Evolutionary conservation across 2,888 invertebrate species (phyloP), one percentile per base, ranked within the genome.

Genomic region (Drosophila anomelani): DNA sequence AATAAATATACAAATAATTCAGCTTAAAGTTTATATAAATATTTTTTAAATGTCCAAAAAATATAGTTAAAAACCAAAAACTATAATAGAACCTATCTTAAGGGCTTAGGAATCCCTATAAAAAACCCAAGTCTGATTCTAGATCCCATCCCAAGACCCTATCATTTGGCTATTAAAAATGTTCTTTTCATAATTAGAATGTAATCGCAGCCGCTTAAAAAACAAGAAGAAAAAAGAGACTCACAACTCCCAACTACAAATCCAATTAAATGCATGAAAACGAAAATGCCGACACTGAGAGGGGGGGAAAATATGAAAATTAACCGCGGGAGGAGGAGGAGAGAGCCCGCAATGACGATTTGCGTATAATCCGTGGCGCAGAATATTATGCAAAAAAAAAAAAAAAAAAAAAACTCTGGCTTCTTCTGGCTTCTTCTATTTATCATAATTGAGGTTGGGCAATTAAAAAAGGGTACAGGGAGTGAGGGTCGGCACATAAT

Each of bases 251-350:
- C 17, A 6, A 32, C 58, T 70, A 13, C 43, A 59, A 58, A 53
- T 46, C 75, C 82, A 83, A 85, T 85, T 83, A 85, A 82, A 78
- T 80, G 82, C 80, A 85, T 82, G 82, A 77, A 81, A 79, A 75
- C 62, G 60, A 70, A 75, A 80, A 73, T 63, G 69, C 63, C 70
- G 69, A 76, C 51, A 76, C 46, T 15, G 26, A 46, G 15, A 26
- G 26, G 47, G 56, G 51, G 58, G 10, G 26, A 72, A 63, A 47
- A 36, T 66, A 68, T 56, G 66, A 68, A 66, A 68, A 68, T 68
- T 68, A 68, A 66, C 67, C 29, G 34, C 63, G 66, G 64, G 4
- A n/a, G 8, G 39, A 8, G 20, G 20, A 20, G 20, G 20, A 20
- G 20, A 20, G 41, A 9, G 39, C n/a, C 39, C 43, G 53, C 68